Evolutionary conservation across 2,113 vertebrate species (phyloP).

Genomic region (Aviceda subcristata): DNA sequence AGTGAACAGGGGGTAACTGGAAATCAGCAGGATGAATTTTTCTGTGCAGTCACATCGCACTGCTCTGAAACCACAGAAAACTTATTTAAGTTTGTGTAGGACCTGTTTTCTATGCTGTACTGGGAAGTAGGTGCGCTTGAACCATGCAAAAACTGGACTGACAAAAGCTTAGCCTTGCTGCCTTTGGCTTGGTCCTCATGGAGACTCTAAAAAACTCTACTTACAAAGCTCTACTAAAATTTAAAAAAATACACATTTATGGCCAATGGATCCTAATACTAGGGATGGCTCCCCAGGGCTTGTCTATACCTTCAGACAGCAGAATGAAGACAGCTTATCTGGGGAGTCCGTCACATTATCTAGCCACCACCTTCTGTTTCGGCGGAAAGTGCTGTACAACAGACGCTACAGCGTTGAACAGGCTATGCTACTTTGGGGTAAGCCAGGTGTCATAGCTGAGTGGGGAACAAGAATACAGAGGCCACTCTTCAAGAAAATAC

Average conservation of each 20-base stretch:
- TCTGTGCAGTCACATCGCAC: not conserved
- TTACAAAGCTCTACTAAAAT: not conserved
- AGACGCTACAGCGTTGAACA: not conserved
- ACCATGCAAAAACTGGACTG: not conserved
- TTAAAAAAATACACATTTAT: not conserved
- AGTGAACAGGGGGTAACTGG: not conserved
- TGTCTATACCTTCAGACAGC: not conserved
- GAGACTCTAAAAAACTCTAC: not conserved
- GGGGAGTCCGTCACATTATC: not conserved
- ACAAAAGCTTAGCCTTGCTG: not conserved
- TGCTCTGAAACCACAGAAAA: not conserved
- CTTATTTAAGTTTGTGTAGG: not conserved
- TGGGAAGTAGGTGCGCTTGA: not conserved
- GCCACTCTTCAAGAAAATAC: not conserved
- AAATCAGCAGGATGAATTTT: not conserved
- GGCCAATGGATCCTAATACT: not conserved
- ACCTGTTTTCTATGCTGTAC: not conserved
- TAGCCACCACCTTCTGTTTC: not conserved
- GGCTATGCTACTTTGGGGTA: not conserved
- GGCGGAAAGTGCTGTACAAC: not conserved
- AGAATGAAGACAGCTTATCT: not conserved
- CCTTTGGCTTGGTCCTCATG: not conserved
- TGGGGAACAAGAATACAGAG: not conserved
- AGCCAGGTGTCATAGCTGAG: not conserved
- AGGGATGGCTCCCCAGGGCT: not conserved